A percentile compares a stretch with the other conserved stretches of the same genome.
phyloP scores from a whole-genome alignment of 2,113 vertebrate species.

The Corvus hawaiiensis region DNA sequence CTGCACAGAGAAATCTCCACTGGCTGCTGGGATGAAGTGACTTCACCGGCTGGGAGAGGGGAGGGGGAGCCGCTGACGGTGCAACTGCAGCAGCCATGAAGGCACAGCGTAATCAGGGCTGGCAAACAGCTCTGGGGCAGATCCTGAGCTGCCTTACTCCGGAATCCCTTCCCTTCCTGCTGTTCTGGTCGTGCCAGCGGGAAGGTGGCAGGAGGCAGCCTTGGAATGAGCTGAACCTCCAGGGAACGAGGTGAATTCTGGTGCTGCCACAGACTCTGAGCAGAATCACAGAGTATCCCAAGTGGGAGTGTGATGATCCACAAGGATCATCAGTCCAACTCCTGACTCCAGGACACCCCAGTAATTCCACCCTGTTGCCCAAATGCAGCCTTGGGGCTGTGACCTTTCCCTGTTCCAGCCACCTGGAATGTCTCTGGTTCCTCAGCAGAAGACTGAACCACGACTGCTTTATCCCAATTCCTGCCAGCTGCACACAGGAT shows the following conservation, averaged over 20 bases:
- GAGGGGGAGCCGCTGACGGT: background rate
- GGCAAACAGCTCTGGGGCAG: background rate
- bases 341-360: background rate
- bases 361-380: background rate
- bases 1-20: background rate
- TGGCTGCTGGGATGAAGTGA: background rate
- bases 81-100: background rate
- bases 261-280: background rate
- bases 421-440: background rate
- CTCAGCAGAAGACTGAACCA: rapidly evolving
- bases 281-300: background rate
- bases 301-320: background rate
- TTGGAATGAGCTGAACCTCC: background rate
- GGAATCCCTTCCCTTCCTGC: background rate
- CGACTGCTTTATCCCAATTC: background rate
- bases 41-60: background rate
- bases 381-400: background rate
- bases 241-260: background rate
- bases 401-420: background rate
- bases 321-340: background rate
- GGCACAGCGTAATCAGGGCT: background rate
- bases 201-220: background rate
- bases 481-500: background rate
- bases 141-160: background rate
- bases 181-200: rapidly evolving